Conservation (phyloP, 2,888 invertebrate genomes). For the Drosophila villosipedis region DNA sequence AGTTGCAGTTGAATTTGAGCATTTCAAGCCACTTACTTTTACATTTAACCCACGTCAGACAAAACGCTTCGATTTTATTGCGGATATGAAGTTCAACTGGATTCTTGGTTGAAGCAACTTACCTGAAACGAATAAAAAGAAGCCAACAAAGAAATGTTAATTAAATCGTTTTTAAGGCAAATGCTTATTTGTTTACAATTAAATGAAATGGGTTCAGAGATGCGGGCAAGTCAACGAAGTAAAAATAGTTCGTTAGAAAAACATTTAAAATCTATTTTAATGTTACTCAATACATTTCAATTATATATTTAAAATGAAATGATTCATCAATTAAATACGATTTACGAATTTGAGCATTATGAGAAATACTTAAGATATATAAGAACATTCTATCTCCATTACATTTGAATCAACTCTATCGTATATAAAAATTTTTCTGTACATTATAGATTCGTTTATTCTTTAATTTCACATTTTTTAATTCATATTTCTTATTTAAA, state of each 20-base stretch:
- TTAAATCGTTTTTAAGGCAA: constrained; percentile 60
- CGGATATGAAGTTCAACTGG: constrained; percentile 59
- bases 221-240: background rate
- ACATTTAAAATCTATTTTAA: background rate
- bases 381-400: background rate
- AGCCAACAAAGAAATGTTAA: constrained; percentile 62
- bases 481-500: too few relatives aligned
- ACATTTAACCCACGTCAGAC: constrained; percentile 75
- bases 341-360: background rate
- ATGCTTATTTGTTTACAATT: constrained; percentile 26
- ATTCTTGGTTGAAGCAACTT: constrained; percentile 51
- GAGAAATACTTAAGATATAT: background rate
- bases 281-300: background rate
- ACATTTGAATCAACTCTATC: background rate
- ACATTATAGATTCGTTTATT: too few relatives aligned
- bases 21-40: constrained; percentile 75
- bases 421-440: background rate
- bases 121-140: constrained; percentile 65
- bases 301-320: background rate
- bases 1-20: constrained; percentile 56
- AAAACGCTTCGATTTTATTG: constrained; percentile 76
- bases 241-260: constrained; percentile 4
- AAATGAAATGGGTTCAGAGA: constrained; percentile 10
- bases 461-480: background rate
- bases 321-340: background rate